phyloP scores from a whole-genome alignment of 2,113 vertebrate genomes.

The Spheniscus mendiculus region DNA sequence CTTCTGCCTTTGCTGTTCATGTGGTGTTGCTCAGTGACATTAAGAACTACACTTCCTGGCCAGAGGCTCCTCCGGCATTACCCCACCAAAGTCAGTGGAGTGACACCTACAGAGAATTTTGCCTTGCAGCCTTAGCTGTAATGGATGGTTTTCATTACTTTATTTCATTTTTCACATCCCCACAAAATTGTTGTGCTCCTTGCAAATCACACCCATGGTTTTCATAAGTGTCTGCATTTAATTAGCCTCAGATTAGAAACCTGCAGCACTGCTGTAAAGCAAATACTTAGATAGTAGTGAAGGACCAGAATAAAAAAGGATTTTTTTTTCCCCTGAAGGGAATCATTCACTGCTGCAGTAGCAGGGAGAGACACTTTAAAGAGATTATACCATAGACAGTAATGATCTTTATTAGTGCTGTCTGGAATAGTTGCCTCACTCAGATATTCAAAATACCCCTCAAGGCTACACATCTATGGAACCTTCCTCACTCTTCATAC shows the following conservation, averaged over 20 bases:
- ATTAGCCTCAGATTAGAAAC: slow-evolving; percentile 44
- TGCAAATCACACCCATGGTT: background rate
- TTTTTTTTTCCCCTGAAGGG: background rate
- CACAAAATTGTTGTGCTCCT: background rate
- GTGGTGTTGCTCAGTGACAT: background rate
- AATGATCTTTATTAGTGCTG: background rate
- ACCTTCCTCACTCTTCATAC: background rate
- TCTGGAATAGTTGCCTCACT: background rate
- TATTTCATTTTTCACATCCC: background rate
- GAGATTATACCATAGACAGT: background rate
- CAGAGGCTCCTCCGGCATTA: fast-evolving
- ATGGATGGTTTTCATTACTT: background rate
- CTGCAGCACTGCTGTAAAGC: background rate
- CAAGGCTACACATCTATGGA: background rate
- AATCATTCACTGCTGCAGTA: background rate
- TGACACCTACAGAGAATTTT: background rate
- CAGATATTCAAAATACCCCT: background rate
- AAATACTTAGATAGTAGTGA: slow-evolving; percentile 5
- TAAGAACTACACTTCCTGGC: background rate
- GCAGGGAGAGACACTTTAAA: background rate
- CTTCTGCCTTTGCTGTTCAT: background rate
- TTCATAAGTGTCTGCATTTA: background rate
- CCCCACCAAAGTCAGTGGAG: no score
- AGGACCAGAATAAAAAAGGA: background rate
- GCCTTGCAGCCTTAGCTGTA: background rate